Evolutionary conservation across 2,113 vertebrate species (phyloP).

Genomic region (Oreochromis niloticus): DNA sequence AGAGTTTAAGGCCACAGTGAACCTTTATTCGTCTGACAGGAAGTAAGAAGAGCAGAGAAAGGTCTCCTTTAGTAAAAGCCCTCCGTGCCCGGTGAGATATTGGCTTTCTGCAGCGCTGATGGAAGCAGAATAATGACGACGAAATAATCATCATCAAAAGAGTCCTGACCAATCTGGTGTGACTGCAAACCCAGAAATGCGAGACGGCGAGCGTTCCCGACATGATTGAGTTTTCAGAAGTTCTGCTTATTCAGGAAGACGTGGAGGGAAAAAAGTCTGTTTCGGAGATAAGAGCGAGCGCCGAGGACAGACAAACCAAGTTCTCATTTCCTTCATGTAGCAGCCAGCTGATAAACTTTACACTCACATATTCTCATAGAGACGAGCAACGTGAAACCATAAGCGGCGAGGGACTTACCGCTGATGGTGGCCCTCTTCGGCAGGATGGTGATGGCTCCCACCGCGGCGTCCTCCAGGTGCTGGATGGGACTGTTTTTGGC

Average conservation of each 20-base stretch:
- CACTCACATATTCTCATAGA: background rate
- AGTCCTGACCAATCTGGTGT: background rate
- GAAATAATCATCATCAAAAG: background rate
- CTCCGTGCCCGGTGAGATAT: background rate
- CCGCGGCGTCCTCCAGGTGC: constrained; percentile 84
- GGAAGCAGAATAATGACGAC: background rate
- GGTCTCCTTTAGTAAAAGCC: background rate
- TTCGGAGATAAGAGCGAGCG: background rate
- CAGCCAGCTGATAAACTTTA: background rate
- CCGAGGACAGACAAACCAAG: background rate
- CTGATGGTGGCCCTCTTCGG: constrained; percentile 87
- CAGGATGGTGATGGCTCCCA: constrained; percentile 91
- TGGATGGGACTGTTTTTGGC: constrained; percentile 84
- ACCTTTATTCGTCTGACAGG: background rate
- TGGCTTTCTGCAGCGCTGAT: background rate
- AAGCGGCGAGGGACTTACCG: constrained; percentile 64
- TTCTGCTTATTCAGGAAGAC: background rate
- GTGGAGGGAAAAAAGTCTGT: background rate
- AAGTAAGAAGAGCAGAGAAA: background rate
- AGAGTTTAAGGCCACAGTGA: background rate
- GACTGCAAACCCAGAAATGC: background rate
- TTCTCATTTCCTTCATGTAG: background rate
- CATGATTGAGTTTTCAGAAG: background rate
- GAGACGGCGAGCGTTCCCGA: background rate
- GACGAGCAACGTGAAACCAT: background rate